Conservation (phyloP, 1,140 invertebrate species). For the Drosophila micromelanica region DNA sequence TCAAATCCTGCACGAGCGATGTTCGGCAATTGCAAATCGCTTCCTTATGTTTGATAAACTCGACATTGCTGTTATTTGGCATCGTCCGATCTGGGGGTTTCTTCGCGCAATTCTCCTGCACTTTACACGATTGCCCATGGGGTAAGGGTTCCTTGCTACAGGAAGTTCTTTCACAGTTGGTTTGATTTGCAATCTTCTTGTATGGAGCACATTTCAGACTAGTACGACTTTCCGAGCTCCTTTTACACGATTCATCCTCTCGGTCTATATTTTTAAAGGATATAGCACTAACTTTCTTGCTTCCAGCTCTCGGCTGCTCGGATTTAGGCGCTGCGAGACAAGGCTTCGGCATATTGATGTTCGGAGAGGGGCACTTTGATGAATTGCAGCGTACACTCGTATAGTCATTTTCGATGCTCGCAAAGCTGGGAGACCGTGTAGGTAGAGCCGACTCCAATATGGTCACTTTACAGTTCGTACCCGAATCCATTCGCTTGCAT, state of each 20-base stretch:
- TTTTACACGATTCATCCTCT: not conserved
- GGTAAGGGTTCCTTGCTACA: no score
- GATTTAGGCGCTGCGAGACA: not conserved
- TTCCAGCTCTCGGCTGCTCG: not conserved
- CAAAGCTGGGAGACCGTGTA: not conserved
- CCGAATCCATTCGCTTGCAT: not conserved
- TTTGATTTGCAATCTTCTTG: not conserved
- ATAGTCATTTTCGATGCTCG: conserved; percentile 7
- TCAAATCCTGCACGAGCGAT: conserved; percentile 44
- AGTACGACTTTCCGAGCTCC: not conserved
- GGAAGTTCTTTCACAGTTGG: no score
- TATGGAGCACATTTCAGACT: not conserved
- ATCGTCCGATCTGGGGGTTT: no score
- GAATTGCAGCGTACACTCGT: not conserved
- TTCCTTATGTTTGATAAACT: not conserved
- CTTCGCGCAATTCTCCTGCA: no score
- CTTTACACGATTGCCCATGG: not conserved
- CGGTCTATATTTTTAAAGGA: not conserved
- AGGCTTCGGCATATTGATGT: not conserved
- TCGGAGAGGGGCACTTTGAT: not conserved
- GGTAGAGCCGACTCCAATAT: not conserved
- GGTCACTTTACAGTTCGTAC: not conserved
- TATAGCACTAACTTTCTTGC: not conserved
- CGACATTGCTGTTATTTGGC: not conserved
- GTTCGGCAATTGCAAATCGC: not conserved